Evolutionary conservation across 2,888 invertebrate genomes (phyloP), one percentile per base, ranked within the genome.

Genomic region (Sialis lutaria): DNA sequence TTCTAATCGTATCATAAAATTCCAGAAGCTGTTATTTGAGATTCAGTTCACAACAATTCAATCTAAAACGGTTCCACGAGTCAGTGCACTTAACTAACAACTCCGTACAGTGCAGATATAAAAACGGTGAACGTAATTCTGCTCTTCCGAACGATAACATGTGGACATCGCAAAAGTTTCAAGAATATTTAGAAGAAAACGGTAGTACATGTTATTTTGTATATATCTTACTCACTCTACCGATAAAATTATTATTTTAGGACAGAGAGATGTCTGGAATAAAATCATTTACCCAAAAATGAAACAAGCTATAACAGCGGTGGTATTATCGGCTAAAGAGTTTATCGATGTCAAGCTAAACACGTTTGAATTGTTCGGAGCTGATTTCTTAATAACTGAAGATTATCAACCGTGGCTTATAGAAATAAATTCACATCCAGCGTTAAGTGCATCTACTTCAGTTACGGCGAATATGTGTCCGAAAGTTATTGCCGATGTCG

Each of bases 391-490:
- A 71, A 63, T 93, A 35, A 83, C 86, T 48, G 82, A 89, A 57
- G 80, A 87, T 56, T 85, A 79, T 55, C 74, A 78, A 51, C 90
- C 91, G 0, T 91, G 90, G 82, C 67, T 93, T 50, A 85, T 95
- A 55, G 93, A 95, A 69, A 90, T 93, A 53, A 93, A 95, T 68
- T 84, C 87, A 2, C 82, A 82, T 58, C 92, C 92, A 0, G 83
- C 89, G 63, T 75, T 93, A 64, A 71, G 75, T 50, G 72, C 79
- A 22, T 89, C 87, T 31, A 92, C 92, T 0, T 75, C 76, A 48
- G 79, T 92, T 8, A 93, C 92, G 0, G 79, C 84, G 0, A 73
- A 77, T 53, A 77, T 93, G 60, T 92, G 91, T 60, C 77, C 84
- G 4, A 73, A 74, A 54, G 87, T 86, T 5, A 64, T 91, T 12